phyloP scores from a whole-genome alignment of 1,140 invertebrate genomes.

The Pentalonia nigronervosa region DNA sequence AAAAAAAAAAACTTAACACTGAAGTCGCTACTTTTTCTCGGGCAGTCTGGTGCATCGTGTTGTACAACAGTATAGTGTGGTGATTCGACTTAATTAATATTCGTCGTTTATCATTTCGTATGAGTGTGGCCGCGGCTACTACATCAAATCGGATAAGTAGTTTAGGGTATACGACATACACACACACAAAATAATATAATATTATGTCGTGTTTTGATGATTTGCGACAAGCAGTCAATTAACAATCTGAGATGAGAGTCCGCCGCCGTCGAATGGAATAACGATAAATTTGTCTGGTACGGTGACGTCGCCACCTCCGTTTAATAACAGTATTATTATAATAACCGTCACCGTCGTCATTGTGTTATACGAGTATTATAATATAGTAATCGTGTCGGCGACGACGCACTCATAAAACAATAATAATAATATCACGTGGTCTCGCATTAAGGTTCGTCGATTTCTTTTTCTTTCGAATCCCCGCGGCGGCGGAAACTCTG shows the following conservation, averaged over 20 bases:
- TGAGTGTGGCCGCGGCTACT: neutral
- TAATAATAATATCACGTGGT: neutral
- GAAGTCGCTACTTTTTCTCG: neutral
- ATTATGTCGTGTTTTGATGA: neutral
- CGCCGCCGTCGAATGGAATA: neutral
- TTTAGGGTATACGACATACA: neutral
- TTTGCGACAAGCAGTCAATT: neutral
- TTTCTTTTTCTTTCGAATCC: neutral
- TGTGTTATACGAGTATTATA: neutral
- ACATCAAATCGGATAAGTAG: neutral
- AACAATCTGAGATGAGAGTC: neutral
- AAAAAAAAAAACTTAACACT: neutral
- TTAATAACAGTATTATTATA: neutral
- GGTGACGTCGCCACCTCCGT: neutral
- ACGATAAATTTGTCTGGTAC: neutral
- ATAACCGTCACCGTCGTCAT: neutral
- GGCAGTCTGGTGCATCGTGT: neutral
- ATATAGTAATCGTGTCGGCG: neutral
- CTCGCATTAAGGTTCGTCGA: neutral
- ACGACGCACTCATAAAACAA: neutral
- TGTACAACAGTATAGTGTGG: neutral
- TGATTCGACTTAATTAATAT: neutral
- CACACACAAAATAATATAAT: neutral
- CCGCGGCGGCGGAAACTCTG: neutral
- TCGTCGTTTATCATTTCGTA: constrained; percentile 8